A percentile compares a stretch with the other conserved stretches of the same genome.
Evolutionary conservation across 1,140 invertebrate genomes (phyloP).

Genomic region (Lucilia cuprina): DNA sequence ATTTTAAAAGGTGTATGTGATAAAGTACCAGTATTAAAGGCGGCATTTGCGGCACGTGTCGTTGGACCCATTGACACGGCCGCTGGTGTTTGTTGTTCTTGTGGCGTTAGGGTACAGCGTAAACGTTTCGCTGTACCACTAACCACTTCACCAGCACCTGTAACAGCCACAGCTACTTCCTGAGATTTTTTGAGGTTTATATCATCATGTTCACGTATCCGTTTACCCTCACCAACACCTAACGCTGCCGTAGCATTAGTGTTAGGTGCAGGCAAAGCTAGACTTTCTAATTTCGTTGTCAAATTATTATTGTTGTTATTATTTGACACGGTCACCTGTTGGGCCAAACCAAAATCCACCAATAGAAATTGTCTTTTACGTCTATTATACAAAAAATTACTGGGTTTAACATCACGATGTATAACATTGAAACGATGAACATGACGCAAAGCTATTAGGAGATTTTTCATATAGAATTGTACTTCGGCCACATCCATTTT

Average conservation of each 20-base stretch:
- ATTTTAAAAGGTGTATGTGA: conserved; percentile 43
- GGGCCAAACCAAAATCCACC: conserved; percentile 90
- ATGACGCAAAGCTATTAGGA: conserved; percentile 78
- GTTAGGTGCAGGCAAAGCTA: conserved; percentile 20
- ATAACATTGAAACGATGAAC: conserved; percentile 88
- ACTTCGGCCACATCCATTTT: conserved; percentile 77
- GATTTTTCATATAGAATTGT: conserved; percentile 81
- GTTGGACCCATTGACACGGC: neutral
- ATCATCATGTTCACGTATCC: conserved; percentile 43
- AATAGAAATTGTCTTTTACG: conserved; percentile 75
- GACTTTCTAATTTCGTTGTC: neutral
- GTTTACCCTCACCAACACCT: conserved; percentile 41
- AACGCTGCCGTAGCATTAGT: neutral
- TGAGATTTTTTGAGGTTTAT: neutral
- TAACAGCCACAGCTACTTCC: conserved; percentile 27
- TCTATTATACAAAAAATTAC: conserved; percentile 89
- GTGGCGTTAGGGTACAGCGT: conserved; percentile 30
- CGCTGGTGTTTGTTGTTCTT: conserved; percentile 23
- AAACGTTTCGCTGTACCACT: conserved; percentile 34
- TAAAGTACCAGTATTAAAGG: conserved; percentile 18
- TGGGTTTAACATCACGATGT: conserved; percentile 92
- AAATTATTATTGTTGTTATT: neutral
- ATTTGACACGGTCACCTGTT: conserved; percentile 62
- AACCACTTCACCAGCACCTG: conserved; percentile 26
- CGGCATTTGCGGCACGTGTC: conserved; percentile 5